phyloP scores from a whole-genome alignment of 2,888 invertebrate species.

The Cremastobaeus sp. region DNA sequence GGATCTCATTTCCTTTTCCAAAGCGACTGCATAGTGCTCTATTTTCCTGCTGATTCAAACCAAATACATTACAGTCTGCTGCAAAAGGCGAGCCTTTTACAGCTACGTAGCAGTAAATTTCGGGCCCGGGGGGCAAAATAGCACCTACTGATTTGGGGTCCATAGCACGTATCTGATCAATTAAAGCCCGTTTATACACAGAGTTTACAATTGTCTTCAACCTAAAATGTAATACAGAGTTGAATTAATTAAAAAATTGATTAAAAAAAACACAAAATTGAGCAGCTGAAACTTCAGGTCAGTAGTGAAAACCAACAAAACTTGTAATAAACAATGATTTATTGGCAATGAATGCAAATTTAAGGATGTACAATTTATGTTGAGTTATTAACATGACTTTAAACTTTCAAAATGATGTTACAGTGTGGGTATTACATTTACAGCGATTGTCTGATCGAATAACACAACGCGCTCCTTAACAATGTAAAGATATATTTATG shows the following conservation, averaged over 20 bases:
- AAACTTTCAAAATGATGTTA: too few relatives aligned
- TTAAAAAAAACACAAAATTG: too few relatives aligned
- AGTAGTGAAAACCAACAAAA: too few relatives aligned
- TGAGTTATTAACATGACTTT: too few relatives aligned
- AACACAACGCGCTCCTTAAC: constrained; percentile 20
- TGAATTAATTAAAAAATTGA: constrained; percentile 21
- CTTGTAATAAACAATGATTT: too few relatives aligned
- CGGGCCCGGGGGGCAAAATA: constrained; percentile 78
- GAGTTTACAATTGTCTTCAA: constrained; percentile 31
- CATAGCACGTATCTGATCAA: constrained; percentile 56
- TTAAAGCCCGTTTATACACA: constrained; percentile 14
- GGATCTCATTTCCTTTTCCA: constrained; percentile 82
- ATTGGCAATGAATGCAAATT: too few relatives aligned
- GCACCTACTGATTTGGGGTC: constrained; percentile 73
- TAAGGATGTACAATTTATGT: too few relatives aligned
- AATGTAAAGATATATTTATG: constrained; percentile 28
- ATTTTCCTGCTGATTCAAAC: constrained; percentile 84
- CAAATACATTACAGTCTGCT: constrained; percentile 86
- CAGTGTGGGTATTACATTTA: constrained; percentile 8
- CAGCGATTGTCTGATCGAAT: constrained; percentile 18
- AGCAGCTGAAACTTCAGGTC: too few relatives aligned
- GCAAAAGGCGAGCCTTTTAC: constrained; percentile 90
- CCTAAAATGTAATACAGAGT: constrained; percentile 33
- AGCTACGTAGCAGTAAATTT: constrained; percentile 85
- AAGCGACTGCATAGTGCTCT: constrained; percentile 85